Base-by-base conservation (phyloP, 2,113 vertebrate genomes). In the Ptilorrhoa leucosticta region DNA sequence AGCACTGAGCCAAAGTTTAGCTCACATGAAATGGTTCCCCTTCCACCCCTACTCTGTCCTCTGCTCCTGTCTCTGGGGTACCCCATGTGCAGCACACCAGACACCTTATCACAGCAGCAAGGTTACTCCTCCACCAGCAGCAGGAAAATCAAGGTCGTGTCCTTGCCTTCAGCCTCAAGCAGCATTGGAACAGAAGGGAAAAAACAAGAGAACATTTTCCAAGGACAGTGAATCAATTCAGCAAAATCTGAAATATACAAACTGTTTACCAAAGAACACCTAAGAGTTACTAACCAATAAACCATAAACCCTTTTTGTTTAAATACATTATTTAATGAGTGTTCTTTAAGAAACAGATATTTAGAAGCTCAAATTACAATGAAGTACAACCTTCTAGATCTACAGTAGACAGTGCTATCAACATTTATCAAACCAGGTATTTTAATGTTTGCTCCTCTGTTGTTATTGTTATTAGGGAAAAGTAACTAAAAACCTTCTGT, bases 311-410 rank as follows among this genome's bases (percentile, higher is more conserved):
- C 82, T 66, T 57, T 81, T 72, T 79, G 21, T 82, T 96, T 68
- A 91, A 91, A 94, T 68, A 58, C 51, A 51, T 83, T 92, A 93
- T 94, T 95, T 94, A 94, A 94, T 87, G 44, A 92, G 40, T 75
- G 81, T 90, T 87, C 54, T 91, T 92, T 86, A 95, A 90, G 90
- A 95, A 86, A 94, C 63, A 70, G 28, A n/a, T 42, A 64, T 71
- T 85, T 89, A 69, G 84, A 84, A 93, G 77, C 45, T 87, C n/a
- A 61, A 75, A 72, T 82, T 93, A 82, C 91, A 95, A 70, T 71
- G 21, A 92, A 81, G 37, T 94, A 94, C 83, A 92, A 33, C 72
- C 16, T 60, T 83, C 89, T 79, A 79, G n/a, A 87, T 82, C 87
- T 82, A 65, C 48, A 94, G 64, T 22, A 87, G 80, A 44, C 65